phyloP scores from a whole-genome alignment of 2,113 vertebrate species.

The Smithornis capensis region DNA sequence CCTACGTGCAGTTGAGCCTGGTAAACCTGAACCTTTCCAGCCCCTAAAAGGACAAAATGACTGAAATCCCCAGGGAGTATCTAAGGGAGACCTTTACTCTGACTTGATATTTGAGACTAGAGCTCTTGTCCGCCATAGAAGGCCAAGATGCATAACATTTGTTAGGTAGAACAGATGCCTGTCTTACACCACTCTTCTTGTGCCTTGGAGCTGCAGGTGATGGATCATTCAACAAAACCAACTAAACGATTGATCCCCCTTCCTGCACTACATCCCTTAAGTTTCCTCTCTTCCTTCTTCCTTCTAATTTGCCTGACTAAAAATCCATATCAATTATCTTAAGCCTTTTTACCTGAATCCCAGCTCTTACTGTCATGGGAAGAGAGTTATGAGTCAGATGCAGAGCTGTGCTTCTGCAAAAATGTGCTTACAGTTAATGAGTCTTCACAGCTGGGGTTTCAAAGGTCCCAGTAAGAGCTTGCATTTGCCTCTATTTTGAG shows the following conservation, averaged over 20 bases:
- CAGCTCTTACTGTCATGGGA: background rate
- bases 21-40: slow-evolving; percentile 52
- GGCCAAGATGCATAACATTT: background rate
- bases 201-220: background rate
- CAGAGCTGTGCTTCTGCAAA: slow-evolving; percentile 30
- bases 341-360: slow-evolving; percentile 42
- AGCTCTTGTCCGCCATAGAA: background rate
- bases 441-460: slow-evolving; percentile 51
- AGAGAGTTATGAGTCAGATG: slow-evolving; percentile 37
- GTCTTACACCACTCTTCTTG: background rate
- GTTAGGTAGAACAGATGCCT: background rate
- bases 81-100: background rate
- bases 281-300: background rate
- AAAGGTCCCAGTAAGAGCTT: background rate
- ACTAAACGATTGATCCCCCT: background rate
- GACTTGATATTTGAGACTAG: background rate
- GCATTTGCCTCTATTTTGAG: slow-evolving; percentile 39
- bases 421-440: slow-evolving; percentile 54
- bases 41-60: background rate
- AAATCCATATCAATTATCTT: slow-evolving; percentile 16
- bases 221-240: background rate
- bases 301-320: background rate
- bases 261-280: background rate
- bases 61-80: background rate
- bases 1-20: slow-evolving; percentile 28